A percentile compares a stretch with the other conserved stretches of the same genome.
These are phyloP conservation scores for Tortricodes alternella DNA, from an alignment of 2,888 invertebrate genomes.

Conservation along the genomic window DNA sequence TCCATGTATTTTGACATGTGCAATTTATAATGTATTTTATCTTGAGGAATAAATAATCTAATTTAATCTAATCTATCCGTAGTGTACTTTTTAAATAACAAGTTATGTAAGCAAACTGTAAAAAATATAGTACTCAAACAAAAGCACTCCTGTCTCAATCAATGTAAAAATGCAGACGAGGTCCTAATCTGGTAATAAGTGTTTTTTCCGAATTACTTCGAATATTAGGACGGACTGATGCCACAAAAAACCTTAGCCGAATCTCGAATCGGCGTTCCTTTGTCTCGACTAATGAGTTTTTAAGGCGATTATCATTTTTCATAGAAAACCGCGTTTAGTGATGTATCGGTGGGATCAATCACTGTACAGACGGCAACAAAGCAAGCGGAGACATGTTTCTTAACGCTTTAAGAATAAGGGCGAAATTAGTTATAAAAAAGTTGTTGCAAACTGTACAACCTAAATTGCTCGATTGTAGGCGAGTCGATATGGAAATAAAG, in stretches of 20 bases:
- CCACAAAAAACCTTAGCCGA: constrained; percentile 62
- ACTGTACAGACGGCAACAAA: constrained; percentile 75
- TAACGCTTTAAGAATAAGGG: neutral
- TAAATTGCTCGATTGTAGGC: neutral
- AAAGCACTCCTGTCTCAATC: too few relatives aligned
- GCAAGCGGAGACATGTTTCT: constrained; percentile 49
- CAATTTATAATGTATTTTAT: too few relatives aligned
- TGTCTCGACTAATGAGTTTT: constrained; percentile 83
- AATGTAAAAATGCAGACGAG: too few relatives aligned
- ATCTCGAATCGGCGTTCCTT: constrained; percentile 77
- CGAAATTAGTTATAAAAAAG: neutral
- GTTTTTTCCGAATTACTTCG: constrained; percentile 22
- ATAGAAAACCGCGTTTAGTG: constrained; percentile 82
- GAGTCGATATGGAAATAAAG: constrained; percentile 24
- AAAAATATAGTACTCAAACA: too few relatives aligned
- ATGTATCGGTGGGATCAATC: constrained; percentile 82
- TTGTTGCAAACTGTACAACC: neutral
- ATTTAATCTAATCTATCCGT: too few relatives aligned
- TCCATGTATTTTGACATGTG: too few relatives aligned
- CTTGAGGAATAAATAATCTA: too few relatives aligned
- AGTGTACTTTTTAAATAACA: too few relatives aligned
- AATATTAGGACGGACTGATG: constrained; percentile 33
- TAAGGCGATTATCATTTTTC: constrained; percentile 84
- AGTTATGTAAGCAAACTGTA: too few relatives aligned
- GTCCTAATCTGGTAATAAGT: constrained; percentile 35